phyloP scores from a whole-genome alignment of 2,797 vertebrate species.

The Percopsis omiscomaycus region DNA sequence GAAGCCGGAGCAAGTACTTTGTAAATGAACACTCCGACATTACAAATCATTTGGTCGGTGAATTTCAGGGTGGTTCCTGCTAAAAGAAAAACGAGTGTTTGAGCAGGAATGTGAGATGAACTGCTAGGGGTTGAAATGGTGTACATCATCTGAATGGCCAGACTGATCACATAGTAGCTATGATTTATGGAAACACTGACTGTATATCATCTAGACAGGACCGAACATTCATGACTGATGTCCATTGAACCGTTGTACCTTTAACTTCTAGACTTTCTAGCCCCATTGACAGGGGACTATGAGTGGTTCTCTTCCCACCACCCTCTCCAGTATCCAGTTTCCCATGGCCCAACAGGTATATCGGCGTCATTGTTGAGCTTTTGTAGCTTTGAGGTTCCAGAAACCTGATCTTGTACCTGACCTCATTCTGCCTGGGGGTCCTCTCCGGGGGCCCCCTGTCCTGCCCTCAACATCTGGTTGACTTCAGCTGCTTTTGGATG shows the following conservation, averaged over 20 bases:
- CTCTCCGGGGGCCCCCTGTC: constrained; percentile 46
- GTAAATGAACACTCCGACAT: constrained; percentile 44
- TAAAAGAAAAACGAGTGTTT: constrained; percentile 38
- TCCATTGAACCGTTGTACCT: constrained; percentile 53
- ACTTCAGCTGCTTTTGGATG: constrained; percentile 68
- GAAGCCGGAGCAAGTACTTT: constrained; percentile 55
- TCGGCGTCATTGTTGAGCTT: constrained; percentile 75
- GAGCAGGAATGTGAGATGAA: constrained; percentile 39
- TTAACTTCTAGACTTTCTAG: constrained; percentile 63
- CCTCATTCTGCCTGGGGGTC: constrained; percentile 77
- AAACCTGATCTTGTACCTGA: constrained; percentile 79
- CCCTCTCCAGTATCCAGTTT: constrained; percentile 71
- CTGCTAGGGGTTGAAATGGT: constrained; percentile 32
- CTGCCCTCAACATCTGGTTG: constrained; percentile 75
- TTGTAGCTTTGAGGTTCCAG: constrained; percentile 74
- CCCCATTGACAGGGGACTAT: constrained; percentile 58
- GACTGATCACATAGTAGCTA: constrained; percentile 25
- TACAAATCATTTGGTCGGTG: constrained; percentile 57
- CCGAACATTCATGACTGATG: constrained; percentile 52
- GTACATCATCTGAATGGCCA: constrained; percentile 28
- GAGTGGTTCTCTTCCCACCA: constrained; percentile 67
- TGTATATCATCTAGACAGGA: constrained; percentile 30
- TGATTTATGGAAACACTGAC: constrained; percentile 57
- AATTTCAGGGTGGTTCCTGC: constrained; percentile 38
- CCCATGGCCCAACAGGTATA: constrained; percentile 74